A percentile compares a stretch with the other conserved stretches of the same genome.
phyloP scores from a whole-genome alignment of 2,797 vertebrate species.

The Gila robusta region DNA sequence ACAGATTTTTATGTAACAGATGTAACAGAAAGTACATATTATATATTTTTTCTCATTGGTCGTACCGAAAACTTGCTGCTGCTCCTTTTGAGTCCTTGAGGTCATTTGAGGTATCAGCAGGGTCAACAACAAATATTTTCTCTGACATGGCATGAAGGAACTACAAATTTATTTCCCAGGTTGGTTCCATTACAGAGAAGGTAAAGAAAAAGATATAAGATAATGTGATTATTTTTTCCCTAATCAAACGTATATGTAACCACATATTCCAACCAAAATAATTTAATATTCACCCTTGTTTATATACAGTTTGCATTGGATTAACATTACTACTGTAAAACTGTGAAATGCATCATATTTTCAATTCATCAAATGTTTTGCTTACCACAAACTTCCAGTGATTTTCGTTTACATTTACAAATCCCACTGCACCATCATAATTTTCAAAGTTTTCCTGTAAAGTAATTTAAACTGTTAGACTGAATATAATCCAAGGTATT shows the following conservation, averaged over 20 bases:
- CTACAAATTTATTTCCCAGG: background rate
- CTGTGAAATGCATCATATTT: background rate
- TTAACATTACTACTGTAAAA: background rate
- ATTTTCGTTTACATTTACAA: background rate
- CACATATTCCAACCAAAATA: too few relatives aligned
- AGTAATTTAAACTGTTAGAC: background rate
- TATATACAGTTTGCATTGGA: background rate
- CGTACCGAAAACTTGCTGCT: background rate
- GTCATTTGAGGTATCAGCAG: background rate
- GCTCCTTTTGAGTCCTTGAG: background rate
- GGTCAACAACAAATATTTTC: constrained; percentile 16
- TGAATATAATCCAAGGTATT: background rate
- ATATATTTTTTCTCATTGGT: background rate
- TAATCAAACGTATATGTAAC: background rate
- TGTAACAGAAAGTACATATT: background rate
- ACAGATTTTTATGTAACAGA: too few relatives aligned
- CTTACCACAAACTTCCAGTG: constrained; percentile 30
- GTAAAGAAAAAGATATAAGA: background rate
- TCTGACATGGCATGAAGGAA: constrained; percentile 13
- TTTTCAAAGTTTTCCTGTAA: constrained; percentile 2
- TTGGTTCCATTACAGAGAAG: background rate
- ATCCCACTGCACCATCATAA: constrained; percentile 15
- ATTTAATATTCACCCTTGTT: background rate
- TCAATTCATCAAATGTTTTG: background rate
- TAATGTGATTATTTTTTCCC: background rate